Percentiles rank a stretch among this genome's conserved stretches.
Evolutionary conservation across 2,797 vertebrate species (phyloP).

Genomic region (Enteromius thamalakanensis): DNA sequence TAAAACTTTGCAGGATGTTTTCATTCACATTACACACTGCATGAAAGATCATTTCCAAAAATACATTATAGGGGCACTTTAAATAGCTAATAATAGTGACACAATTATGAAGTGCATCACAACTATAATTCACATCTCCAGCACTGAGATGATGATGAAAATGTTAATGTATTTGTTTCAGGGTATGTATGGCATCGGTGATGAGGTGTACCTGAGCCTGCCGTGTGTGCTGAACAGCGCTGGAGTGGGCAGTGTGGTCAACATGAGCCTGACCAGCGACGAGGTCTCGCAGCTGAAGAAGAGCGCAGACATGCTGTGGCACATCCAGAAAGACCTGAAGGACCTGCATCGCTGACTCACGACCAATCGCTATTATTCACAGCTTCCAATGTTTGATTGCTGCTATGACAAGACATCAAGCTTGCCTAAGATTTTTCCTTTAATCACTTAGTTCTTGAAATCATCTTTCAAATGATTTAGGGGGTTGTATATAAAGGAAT

Average conservation of each 20-base stretch:
- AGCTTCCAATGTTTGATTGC: not conserved
- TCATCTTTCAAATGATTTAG: not conserved
- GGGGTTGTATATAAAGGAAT: not conserved
- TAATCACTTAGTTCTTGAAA: not conserved
- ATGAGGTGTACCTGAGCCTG: constrained; percentile 94
- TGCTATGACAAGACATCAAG: not conserved
- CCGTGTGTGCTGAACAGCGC: constrained; percentile 85
- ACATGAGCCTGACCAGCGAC: constrained; percentile 87
- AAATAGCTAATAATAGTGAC: no score
- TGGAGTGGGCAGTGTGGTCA: constrained; percentile 88
- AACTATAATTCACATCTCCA: no score
- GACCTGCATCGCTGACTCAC: constrained; percentile 77
- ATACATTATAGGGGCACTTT: no score
- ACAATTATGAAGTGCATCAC: no score
- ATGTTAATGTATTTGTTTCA: constrained; percentile 58
- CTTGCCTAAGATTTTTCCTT: not conserved
- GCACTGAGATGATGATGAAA: not conserved
- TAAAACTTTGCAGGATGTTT: no score
- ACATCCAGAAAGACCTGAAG: constrained; percentile 92
- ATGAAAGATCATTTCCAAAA: no score
- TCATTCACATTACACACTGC: no score
- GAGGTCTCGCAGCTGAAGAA: constrained; percentile 89
- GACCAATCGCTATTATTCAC: not conserved
- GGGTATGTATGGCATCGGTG: constrained; percentile 88
- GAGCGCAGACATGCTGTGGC: constrained; percentile 90